Evolutionary conservation across 1,140 invertebrate genomes (phyloP).

Genomic region (Drosophila sp.): DNA sequence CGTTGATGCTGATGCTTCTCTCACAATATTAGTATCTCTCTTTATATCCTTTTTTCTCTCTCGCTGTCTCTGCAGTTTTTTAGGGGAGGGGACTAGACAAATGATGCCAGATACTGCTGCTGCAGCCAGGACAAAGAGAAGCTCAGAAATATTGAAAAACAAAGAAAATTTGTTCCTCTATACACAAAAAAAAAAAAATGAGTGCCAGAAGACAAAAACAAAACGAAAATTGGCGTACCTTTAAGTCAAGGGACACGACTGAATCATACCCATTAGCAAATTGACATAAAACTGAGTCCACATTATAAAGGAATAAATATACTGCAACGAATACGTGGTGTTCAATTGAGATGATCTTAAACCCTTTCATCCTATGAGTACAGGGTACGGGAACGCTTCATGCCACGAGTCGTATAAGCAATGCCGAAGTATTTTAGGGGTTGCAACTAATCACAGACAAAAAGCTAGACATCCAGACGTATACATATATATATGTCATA

Average conservation of each 20-base stretch:
- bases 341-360: not conserved
- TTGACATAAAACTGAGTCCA: too few species aligned
- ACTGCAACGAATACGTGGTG: too few species aligned
- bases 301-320: too few species aligned
- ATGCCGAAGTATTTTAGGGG: constrained; percentile 68
- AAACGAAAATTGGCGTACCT: not conserved
- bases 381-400: constrained; percentile 9
- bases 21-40: not conserved
- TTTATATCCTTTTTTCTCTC: not conserved
- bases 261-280: not conserved
- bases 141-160: constrained; percentile 71
- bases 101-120: constrained; percentile 25
- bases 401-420: constrained; percentile 73
- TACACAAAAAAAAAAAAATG: constrained; percentile 59
- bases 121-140: constrained; percentile 23
- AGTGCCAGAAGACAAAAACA: constrained; percentile 57
- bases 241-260: constrained; percentile 10
- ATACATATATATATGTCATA: constrained; percentile 24
- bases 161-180: constrained; percentile 71
- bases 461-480: constrained; percentile 1
- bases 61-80: not conserved
- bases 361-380: not conserved
- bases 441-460: constrained; percentile 79
- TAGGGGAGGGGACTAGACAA: constrained; percentile 14
- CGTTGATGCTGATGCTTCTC: constrained; percentile 3